Evolutionary conservation across 2,888 invertebrate species (phyloP), one percentile per base, ranked within the genome.

Genomic region (Thereva nobilitata): DNA sequence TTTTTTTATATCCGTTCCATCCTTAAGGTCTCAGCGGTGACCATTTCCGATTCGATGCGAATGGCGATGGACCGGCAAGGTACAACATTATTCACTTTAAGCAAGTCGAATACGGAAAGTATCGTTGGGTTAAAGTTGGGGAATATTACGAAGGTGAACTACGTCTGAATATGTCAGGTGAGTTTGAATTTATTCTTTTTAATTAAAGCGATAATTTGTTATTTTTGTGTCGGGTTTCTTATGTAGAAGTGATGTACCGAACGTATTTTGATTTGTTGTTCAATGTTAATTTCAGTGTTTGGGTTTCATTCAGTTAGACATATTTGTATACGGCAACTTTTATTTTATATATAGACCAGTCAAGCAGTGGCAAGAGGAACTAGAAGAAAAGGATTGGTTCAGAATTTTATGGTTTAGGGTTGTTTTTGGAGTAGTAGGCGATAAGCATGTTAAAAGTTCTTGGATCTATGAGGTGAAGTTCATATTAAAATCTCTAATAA

Each of bases 71-170:
- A 0, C 96, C 96, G 0, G 94, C 96, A 0, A 85, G 96, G 49
- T 97, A 97, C 84, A 93, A 95, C 78, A 96, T 97, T 73, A 90
- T 97, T 69, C 96, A 97, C 81, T 97, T 96, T 84, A 93, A 95
- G 78, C 93, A 93, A 77, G 84, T 87, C 6, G 82, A 86, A 1
- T 84, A 84, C 0, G 91, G 90, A 0, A 85, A 86, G 70, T 94
- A 90, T 81, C 86, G 88, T 70, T 95, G 95, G 95, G 85, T 93
- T 42, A 86, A 89, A 70, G 93, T 95, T 0, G 95, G 95, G 0
- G 89, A 92, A 78, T 95, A 95, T 77, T 83, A 90, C 71, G 91
- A 93, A 74, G 94, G 92, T 23, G 88, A 88, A 74, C 84, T 95
- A 8, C 83, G 87, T 56, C 83, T 95, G n/a, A 86, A 93, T 77